Evolutionary conservation across 2,797 vertebrate genomes (phyloP).

Genomic region (Basileuterus tristriatus): DNA sequence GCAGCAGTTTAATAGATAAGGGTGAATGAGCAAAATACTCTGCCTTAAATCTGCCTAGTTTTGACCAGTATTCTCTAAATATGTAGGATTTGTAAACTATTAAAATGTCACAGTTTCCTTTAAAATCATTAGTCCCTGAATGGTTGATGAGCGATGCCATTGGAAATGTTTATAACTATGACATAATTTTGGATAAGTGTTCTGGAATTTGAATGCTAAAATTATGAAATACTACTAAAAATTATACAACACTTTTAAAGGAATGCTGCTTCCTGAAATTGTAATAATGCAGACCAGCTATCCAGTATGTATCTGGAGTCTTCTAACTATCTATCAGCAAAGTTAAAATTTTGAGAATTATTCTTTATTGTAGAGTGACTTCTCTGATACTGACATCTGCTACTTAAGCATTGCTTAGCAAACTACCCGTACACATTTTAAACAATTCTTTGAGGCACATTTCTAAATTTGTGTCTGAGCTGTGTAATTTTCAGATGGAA

Average conservation of each 20-base stretch:
- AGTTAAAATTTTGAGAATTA: not conserved
- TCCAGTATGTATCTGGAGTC: not conserved
- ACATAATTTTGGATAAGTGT: not conserved
- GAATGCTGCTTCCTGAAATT: not conserved
- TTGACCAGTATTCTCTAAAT: not conserved
- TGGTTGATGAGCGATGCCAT: not conserved
- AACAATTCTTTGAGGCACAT: not conserved
- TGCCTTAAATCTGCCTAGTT: not conserved
- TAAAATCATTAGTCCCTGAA: not conserved
- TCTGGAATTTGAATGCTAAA: not conserved
- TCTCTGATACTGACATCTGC: not conserved
- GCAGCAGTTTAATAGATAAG: not conserved
- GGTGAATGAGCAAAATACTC: not conserved
- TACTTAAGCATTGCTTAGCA: not conserved
- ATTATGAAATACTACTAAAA: not conserved
- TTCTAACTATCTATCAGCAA: not conserved
- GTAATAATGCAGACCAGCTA: not conserved
- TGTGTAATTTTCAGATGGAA: constrained; percentile 10
- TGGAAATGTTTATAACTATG: not conserved
- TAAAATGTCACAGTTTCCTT: not conserved
- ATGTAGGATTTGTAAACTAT: not conserved
- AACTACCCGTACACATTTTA: not conserved
- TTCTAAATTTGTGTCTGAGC: not conserved
- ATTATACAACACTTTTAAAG: not conserved
- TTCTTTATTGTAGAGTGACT: not conserved